Evolutionary conservation across 1,140 invertebrate genomes (phyloP).

Genomic region (Mesaphorura yosii): DNA sequence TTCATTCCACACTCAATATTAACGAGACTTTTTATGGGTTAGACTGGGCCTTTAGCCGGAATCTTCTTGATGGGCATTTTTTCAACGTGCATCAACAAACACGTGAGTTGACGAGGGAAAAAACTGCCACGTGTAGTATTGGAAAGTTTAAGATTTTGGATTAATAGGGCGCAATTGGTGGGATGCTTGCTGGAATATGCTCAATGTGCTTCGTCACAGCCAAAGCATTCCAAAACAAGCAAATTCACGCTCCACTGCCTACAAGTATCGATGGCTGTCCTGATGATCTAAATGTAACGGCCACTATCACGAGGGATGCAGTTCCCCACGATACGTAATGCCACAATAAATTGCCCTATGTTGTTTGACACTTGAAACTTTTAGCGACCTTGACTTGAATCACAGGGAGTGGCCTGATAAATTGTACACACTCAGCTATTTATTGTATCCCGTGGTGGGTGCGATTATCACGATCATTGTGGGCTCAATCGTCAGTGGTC

Average conservation of each 20-base stretch:
- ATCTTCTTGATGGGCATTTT: slow-evolving; percentile 27
- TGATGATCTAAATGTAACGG: too few species aligned
- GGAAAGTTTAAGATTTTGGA: not conserved
- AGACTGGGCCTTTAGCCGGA: slow-evolving; percentile 15
- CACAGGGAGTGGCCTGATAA: slow-evolving; percentile 26
- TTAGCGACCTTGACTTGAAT: too few species aligned
- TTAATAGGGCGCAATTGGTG: slow-evolving; percentile 21
- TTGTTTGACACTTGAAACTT: too few species aligned
- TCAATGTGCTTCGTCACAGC: slow-evolving; percentile 17
- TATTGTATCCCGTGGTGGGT: slow-evolving; percentile 23
- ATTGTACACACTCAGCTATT: slow-evolving; percentile 22
- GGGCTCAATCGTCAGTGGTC: slow-evolving; percentile 14
- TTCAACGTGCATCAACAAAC: slow-evolving; percentile 28
- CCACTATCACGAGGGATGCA: too few species aligned
- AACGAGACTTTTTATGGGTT: slow-evolving; percentile 10
- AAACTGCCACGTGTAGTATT: not conserved
- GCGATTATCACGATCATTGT: slow-evolving; percentile 17
- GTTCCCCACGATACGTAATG: too few species aligned
- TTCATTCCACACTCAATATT: not conserved
- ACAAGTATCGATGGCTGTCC: slow-evolving; percentile 9
- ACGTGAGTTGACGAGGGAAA: slow-evolving; percentile 10
- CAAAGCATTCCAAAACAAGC: not conserved
- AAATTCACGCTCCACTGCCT: slow-evolving; percentile 8
- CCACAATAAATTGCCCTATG: too few species aligned
- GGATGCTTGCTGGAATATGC: slow-evolving; percentile 15